A percentile compares a stretch with the other conserved stretches of the same genome.
phyloP scores from a whole-genome alignment of 2,113 vertebrate genomes.

The Varanus salvator region DNA sequence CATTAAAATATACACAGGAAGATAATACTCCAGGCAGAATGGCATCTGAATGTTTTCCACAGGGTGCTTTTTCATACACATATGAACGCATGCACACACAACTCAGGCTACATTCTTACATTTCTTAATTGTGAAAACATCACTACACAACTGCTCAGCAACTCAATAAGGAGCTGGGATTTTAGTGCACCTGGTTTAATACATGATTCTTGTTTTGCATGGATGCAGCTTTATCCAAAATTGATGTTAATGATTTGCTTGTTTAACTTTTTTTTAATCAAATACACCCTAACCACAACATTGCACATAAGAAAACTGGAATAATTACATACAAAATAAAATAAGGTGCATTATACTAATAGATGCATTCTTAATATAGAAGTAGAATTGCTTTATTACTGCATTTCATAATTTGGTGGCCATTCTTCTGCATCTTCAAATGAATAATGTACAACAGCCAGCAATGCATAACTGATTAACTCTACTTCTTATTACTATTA shows the following conservation, averaged over 20 bases:
- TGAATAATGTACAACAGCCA: neutral
- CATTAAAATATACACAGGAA: neutral
- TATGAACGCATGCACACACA: neutral
- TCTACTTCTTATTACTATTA: neutral
- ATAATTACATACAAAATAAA: conserved; percentile 15
- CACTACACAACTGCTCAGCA: conserved; percentile 37
- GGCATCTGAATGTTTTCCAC: conserved; percentile 17
- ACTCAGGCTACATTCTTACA: conserved; percentile 28
- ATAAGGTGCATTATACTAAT: conserved; percentile 25
- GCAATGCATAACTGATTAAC: conserved; percentile 31
- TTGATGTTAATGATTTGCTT: conserved; percentile 38
- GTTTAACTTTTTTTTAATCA: conserved; percentile 29
- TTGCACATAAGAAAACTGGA: conserved; percentile 21
- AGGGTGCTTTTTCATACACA: neutral
- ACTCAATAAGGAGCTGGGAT: conserved; percentile 30
- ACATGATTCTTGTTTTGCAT: conserved; percentile 30
- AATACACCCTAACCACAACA: conserved; percentile 47
- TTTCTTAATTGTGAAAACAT: conserved; percentile 49
- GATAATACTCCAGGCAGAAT: neutral
- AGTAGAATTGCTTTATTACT: conserved; percentile 23
- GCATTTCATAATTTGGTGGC: neutral
- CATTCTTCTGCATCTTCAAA: conserved; percentile 30
- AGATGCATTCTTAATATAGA: conserved; percentile 36
- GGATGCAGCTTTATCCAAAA: conserved; percentile 33
- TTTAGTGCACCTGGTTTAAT: conserved; percentile 43